These are phyloP conservation scores for Lepus europaeus DNA, from an alignment of 2,113 vertebrate genomes.

Conservation along the genomic window DNA sequence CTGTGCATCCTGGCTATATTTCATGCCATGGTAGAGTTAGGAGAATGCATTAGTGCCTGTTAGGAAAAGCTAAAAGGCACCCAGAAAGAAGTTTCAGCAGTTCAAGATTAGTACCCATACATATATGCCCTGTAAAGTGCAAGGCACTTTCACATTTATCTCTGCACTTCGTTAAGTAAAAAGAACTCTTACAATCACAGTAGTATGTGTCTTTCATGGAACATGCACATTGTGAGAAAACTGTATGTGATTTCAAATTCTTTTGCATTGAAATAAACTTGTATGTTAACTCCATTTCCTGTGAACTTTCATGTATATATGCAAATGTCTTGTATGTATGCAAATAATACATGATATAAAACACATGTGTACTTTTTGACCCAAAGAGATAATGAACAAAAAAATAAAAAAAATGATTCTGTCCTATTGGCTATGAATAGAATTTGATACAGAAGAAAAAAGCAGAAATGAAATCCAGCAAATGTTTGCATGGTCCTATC, in stretches of 20 bases:
- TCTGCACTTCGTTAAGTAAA: background rate
- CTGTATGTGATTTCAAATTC: too few species aligned
- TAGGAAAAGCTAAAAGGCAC: background rate
- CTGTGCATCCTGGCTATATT: background rate
- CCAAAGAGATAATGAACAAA: conserved; percentile 30
- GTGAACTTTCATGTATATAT: background rate
- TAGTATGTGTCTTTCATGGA: too few species aligned
- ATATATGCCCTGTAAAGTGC: background rate
- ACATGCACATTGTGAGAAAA: background rate
- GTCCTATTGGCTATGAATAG: background rate
- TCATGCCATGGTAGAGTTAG: background rate
- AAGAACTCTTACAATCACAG: background rate
- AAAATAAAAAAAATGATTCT: background rate
- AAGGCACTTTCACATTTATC: background rate
- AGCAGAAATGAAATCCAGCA: background rate
- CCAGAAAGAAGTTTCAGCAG: conserved; percentile 19
- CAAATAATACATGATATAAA: background rate
- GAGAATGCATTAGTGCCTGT: background rate
- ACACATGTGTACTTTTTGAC: background rate
- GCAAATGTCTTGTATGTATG: background rate
- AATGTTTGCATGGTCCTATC: background rate
- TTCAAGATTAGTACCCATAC: background rate
- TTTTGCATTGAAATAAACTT: too few species aligned
- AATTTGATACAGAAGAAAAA: background rate
- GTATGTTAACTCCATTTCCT: too few species aligned